Base-by-base conservation (phyloP, 2,888 invertebrate genomes). In the Malthinus flaveolus region DNA sequence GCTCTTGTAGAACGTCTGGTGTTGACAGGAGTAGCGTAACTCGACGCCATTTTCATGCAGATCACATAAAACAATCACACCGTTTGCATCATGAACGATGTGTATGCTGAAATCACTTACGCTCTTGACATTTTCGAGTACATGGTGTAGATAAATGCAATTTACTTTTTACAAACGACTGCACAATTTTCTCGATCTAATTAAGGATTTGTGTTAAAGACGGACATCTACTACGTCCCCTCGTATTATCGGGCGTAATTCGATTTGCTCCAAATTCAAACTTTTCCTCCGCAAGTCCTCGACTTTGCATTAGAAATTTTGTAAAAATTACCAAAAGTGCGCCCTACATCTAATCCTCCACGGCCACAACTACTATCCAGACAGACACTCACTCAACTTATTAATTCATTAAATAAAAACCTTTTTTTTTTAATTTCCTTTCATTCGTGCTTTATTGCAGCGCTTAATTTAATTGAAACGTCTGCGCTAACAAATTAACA, bases 151-250 rank as follows among this genome's bases (percentile, higher is more conserved):
- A 65, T 68, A 65, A 59, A 64, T 63, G 68, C 71, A 72, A 73
- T 74, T 71, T 68, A 69, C 69, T 72, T 72, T 73, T 74, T 72
- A 70, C 72, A 62, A 66, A 59, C 67, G 68, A 66, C 63, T 69
- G 71, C 66, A 70, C 69, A 65, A 65, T 55, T 23, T 67, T 67
- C 66, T 68, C 71, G 70, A 73, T 73, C 66, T 66, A 71, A 73
- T 73, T 73, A 73, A 67, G 23, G 23, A 64, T 66, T 66, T 50
- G 64, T 66, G 66, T 65, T 67, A 64, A 65, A 61, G 59, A 51
- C 56, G 61, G 56, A 48, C 53, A 54, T 55, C 63, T 56, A 50
- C 61, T 53, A 60, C 48, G 50, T 51, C 49, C 23, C 23, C 23
- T 23, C 5, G 5, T 23, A 23, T 23, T 23, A 23, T 23, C 2